Percentiles rank a stretch among this genome's conserved stretches.
Conservation (phyloP, 92 coral and sea anemone species). For the Blastomussa wellsi region DNA sequence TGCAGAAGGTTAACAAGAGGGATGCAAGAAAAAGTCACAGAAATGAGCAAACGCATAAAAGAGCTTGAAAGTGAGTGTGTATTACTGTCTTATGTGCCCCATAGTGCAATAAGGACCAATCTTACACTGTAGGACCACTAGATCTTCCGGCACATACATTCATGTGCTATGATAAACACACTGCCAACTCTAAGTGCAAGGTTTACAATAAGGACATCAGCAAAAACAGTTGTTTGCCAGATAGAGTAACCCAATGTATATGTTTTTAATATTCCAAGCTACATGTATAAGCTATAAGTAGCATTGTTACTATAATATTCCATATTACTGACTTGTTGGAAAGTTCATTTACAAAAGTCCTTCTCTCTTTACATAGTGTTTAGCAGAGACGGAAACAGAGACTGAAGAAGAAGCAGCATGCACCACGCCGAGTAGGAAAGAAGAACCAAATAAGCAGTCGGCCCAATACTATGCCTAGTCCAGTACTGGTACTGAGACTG, state of each 20-base stretch:
- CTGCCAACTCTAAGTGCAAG: no score
- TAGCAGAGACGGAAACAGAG: conserved; percentile 17
- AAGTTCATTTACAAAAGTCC: neutral
- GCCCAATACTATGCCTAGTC: conserved; percentile 21
- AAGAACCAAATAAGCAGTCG: neutral
- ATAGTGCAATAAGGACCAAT: neutral
- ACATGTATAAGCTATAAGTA: no score
- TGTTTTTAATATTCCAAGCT: no score
- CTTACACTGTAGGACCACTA: neutral
- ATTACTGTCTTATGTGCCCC: neutral
- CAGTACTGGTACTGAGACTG: conserved; percentile 35
- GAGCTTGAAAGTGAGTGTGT: conserved; percentile 3
- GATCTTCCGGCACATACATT: neutral
- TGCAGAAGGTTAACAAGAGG: neutral
- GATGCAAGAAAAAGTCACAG: neutral
- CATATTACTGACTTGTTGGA: no score
- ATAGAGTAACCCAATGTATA: no score
- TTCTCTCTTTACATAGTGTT: neutral
- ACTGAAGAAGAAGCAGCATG: neutral
- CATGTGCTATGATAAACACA: no score
- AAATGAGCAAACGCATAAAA: neutral
- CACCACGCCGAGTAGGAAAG: neutral
- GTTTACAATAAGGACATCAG: no score
- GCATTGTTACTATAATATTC: no score
- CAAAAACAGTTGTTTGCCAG: no score